phyloP scores from a whole-genome alignment of 2,888 invertebrate species.

The Calephelis perditalis region DNA sequence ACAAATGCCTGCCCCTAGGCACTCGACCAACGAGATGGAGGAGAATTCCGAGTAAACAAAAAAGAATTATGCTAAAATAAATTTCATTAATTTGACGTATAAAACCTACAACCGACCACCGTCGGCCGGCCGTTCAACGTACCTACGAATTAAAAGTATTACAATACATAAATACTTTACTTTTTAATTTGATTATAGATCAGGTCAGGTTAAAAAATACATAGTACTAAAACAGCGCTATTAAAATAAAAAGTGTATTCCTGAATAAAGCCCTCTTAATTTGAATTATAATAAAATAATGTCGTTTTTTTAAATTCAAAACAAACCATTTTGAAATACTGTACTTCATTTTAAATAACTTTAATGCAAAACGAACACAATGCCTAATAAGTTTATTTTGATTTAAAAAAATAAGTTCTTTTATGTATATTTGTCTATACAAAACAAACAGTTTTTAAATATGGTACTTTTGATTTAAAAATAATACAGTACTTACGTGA shows the following conservation, averaged over 20 bases:
- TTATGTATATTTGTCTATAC: no score
- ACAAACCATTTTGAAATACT: slow-evolving; percentile 11
- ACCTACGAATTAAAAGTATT: slow-evolving; percentile 1
- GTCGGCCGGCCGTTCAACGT: slow-evolving; percentile 7
- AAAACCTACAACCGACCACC: neutral
- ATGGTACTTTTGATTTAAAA: no score
- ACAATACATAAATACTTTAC: slow-evolving; percentile 1
- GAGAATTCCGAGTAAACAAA: neutral
- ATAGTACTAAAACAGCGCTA: neutral
- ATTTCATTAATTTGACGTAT: slow-evolving; percentile 3
- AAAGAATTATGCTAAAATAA: slow-evolving; percentile 1
- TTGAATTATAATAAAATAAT: slow-evolving; percentile 14
- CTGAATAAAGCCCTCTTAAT: slow-evolving; percentile 11
- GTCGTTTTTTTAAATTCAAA: slow-evolving; percentile 12
- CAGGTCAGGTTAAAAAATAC: neutral
- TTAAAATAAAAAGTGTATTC: slow-evolving; percentile 15
- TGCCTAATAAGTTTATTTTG: no score
- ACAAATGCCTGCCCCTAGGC: no score
- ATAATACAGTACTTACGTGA: no score
- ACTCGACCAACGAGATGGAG: no score
- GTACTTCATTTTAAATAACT: slow-evolving; percentile 17
- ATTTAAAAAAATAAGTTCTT: no score
- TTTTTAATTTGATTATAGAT: slow-evolving; percentile 4
- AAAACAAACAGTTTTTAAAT: no score
- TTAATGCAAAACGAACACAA: no score